phyloP scores from a whole-genome alignment of 2,888 invertebrate species.

The Baronia brevicornis region DNA sequence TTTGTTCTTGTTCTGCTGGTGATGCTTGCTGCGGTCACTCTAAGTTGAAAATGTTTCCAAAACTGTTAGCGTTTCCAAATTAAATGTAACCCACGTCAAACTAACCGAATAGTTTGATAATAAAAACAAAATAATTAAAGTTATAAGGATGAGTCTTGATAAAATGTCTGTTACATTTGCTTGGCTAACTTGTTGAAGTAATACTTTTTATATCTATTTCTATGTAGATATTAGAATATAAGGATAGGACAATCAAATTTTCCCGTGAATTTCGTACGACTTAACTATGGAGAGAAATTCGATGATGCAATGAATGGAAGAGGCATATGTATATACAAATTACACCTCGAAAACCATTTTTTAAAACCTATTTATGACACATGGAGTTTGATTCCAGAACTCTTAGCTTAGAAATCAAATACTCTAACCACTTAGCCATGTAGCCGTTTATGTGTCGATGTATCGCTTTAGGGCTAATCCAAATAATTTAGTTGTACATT shows the following conservation, averaged over 20 bases:
- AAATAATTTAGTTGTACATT: no score
- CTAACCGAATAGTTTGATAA: slow-evolving; percentile 62
- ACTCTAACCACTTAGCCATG: no score
- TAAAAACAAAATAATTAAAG: slow-evolving; percentile 61
- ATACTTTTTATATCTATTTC: slow-evolving; percentile 10
- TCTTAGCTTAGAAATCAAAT: no score
- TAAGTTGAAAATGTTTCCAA: slow-evolving; percentile 63
- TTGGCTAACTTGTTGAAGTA: slow-evolving; percentile 11
- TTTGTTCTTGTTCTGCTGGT: slow-evolving; percentile 63
- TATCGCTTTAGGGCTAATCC: slow-evolving; percentile 7
- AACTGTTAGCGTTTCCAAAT: slow-evolving; percentile 67
- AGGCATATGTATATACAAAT: no score
- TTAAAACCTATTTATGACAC: no score
- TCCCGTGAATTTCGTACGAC: no score
- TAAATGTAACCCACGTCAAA: slow-evolving; percentile 72
- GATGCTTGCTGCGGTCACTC: slow-evolving; percentile 64
- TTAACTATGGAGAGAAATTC: no score
- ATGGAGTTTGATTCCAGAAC: no score
- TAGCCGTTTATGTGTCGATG: no score
- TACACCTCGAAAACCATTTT: no score
- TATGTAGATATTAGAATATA: not conserved
- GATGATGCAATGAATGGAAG: no score
- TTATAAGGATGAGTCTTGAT: slow-evolving; percentile 18
- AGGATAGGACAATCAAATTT: no score
- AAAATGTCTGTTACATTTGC: slow-evolving; percentile 5